phyloP scores from a whole-genome alignment of 1,140 invertebrate genomes.

The Bombus polaris region DNA sequence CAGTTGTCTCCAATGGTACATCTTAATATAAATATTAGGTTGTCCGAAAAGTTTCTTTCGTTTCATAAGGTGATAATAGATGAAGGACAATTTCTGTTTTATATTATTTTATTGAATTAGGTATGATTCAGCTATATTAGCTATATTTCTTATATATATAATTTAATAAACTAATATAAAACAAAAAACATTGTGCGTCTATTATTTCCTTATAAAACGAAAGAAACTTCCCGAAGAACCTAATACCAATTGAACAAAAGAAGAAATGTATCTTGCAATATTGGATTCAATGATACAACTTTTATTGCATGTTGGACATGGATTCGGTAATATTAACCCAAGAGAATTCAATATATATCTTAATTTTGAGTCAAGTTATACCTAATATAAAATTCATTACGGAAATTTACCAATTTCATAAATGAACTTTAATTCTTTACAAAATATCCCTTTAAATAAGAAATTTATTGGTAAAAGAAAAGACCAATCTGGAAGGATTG shows the following conservation, averaged over 20 bases:
- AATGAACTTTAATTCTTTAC: neutral
- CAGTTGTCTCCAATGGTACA: slow-evolving; percentile 44
- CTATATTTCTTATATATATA: too few species aligned
- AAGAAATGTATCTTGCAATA: slow-evolving; percentile 71
- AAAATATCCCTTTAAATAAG: slow-evolving; percentile 9
- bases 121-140: too few species aligned
- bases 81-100: too few species aligned
- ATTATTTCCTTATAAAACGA: too few species aligned
- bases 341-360: slow-evolving; percentile 46
- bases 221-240: too few species aligned
- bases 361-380: slow-evolving; percentile 53
- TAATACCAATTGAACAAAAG: slow-evolving; percentile 60
- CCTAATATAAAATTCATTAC: neutral
- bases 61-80: too few species aligned
- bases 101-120: too few species aligned
- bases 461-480: neutral
- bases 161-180: too few species aligned
- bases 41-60: too few species aligned
- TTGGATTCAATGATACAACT: slow-evolving; percentile 59
- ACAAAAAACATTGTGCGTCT: too few species aligned
- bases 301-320: slow-evolving; percentile 55
- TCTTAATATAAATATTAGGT: slow-evolving; percentile 59
- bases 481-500: neutral
- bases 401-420: neutral
- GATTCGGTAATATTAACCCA: slow-evolving; percentile 47